Percentiles rank a stretch among this genome's conserved stretches.
Evolutionary conservation across 2,113 vertebrate genomes (phyloP).

Genomic region (Paratilapia polleni): DNA sequence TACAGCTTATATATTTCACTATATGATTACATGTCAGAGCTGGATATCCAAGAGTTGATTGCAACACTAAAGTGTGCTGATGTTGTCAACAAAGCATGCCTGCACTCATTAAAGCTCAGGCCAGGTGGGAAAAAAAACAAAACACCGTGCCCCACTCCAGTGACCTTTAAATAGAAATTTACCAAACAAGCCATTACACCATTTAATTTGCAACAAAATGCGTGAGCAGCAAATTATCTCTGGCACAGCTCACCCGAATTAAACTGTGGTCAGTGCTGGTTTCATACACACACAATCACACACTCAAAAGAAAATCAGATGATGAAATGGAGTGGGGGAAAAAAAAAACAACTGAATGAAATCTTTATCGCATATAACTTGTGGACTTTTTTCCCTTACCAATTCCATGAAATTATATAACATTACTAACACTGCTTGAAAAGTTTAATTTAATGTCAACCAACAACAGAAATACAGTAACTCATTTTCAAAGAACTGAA

Average conservation of each 20-base stretch:
- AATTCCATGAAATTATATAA: background rate
- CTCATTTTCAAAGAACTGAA: background rate
- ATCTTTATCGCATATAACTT: background rate
- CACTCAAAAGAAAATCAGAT: background rate
- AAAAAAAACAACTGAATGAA: background rate
- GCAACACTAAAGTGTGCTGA: background rate
- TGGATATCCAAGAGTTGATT: background rate
- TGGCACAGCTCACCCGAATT: background rate
- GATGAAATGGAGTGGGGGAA: background rate
- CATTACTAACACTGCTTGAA: background rate
- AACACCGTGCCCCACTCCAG: background rate
- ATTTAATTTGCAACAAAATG: conserved; percentile 1
- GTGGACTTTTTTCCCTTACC: background rate
- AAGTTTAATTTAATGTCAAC: conserved; percentile 25
- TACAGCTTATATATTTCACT: background rate
- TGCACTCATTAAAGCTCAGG: background rate
- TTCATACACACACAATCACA: background rate
- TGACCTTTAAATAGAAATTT: background rate
- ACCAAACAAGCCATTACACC: background rate
- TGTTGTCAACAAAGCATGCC: background rate
- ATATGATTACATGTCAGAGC: background rate
- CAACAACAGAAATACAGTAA: conserved; percentile 8
- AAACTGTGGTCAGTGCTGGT: background rate
- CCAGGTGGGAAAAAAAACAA: background rate
- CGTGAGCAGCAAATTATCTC: background rate